Conservation (phyloP, 2,888 invertebrate genomes). For the Ditylenchus weischeri region DNA sequence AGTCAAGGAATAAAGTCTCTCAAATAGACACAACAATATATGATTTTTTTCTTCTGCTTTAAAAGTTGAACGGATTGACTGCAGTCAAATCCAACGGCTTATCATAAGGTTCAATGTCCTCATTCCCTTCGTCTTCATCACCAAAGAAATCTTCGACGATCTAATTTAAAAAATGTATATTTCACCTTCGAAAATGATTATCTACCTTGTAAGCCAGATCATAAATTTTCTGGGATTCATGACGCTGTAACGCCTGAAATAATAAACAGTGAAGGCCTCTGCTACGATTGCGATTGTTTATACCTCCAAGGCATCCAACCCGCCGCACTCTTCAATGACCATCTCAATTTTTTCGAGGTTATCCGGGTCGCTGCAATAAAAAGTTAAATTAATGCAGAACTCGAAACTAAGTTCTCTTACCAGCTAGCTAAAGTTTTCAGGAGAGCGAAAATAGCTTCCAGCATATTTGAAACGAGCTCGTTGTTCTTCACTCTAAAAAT, state of each 20-base stretch:
- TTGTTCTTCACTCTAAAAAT: constrained; percentile 38
- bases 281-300: too few species aligned
- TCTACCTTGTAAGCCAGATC: constrained; percentile 12
- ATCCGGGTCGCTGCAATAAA: constrained; percentile 35
- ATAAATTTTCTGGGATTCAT: constrained; percentile 58
- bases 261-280: too few species aligned
- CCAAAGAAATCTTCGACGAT: constrained; percentile 16
- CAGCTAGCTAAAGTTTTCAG: constrained; percentile 20
- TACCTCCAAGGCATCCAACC: constrained; percentile 63
- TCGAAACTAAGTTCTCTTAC: constrained; percentile 8
- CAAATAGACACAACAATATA: too few species aligned
- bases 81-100: neutral
- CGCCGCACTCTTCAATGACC: constrained; percentile 81
- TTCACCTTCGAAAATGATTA: neutral
- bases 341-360: constrained; percentile 72
- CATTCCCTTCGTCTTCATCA: constrained; percentile 5
- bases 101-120: neutral
- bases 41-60: constrained; percentile 53
- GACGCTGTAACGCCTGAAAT: constrained; percentile 60
- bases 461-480: constrained; percentile 46
- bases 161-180: neutral
- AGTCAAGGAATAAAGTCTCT: too few species aligned
- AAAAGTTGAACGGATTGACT: constrained; percentile 7
- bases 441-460: constrained; percentile 25
- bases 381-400: neutral